A percentile compares a stretch with the other conserved stretches of the same genome.
These are phyloP conservation scores for Tringa solitaria DNA, from an alignment of 2,113 vertebrate species.

Conservation along the genomic window DNA sequence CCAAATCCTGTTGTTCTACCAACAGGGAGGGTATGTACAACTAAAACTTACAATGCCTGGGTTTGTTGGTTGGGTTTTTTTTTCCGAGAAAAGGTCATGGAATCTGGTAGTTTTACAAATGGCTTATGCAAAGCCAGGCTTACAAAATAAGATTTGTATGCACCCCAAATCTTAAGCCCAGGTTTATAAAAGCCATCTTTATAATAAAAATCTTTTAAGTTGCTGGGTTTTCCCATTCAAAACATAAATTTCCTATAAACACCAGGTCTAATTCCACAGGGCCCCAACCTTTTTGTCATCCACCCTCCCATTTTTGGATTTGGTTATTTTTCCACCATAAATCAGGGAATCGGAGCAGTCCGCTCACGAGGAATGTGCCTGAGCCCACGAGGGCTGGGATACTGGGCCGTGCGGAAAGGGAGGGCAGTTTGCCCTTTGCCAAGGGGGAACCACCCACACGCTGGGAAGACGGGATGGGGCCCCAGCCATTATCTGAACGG, in stretches of 20 bases:
- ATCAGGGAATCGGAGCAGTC: background rate
- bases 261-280: background rate
- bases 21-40: background rate
- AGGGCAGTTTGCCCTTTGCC: background rate
- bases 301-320: background rate
- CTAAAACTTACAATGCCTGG: background rate
- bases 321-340: constrained; percentile 7
- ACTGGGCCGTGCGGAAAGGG: fast-evolving
- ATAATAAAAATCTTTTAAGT: background rate
- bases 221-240: background rate
- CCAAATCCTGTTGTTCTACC: background rate
- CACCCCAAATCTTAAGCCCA: background rate
- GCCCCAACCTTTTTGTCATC: background rate
- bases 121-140: background rate
- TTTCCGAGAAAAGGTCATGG: background rate
- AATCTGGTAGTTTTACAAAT: background rate
- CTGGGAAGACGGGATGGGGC: background rate
- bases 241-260: background rate
- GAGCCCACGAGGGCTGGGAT: background rate
- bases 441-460: background rate
- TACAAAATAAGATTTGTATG: background rate
- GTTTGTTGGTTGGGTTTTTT: background rate
- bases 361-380: background rate
- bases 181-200: background rate
- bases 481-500: background rate